Conservation (phyloP, 2,113 vertebrate genomes). For the Passer domesticus region DNA sequence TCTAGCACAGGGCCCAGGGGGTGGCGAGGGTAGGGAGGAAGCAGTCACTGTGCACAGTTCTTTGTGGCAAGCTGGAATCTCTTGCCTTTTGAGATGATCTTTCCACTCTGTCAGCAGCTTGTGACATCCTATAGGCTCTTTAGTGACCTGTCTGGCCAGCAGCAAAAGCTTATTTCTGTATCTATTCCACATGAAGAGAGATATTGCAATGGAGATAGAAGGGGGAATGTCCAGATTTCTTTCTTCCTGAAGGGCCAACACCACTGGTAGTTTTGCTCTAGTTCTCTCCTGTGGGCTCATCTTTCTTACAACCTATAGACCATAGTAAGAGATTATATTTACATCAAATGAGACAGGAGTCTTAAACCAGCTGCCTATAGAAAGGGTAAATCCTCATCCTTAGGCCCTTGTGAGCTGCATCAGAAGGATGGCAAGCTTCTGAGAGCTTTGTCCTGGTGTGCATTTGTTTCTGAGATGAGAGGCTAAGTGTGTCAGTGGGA, state of each 20-base stretch:
- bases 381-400: background rate
- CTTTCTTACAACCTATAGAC: background rate
- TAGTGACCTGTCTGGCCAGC: background rate
- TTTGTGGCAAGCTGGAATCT: background rate
- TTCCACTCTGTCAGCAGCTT: background rate
- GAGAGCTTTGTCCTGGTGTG: background rate
- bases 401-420: background rate
- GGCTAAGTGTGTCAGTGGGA: background rate
- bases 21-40: background rate
- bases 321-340: background rate
- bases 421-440: background rate
- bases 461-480: background rate
- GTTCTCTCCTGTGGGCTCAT: background rate
- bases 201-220: background rate
- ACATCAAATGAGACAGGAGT: background rate
- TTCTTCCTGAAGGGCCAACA: background rate
- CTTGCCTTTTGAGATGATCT: background rate
- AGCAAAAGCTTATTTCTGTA: background rate
- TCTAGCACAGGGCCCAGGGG: background rate
- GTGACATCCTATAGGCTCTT: background rate
- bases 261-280: background rate
- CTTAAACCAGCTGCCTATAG: background rate
- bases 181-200: background rate
- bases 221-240: background rate
- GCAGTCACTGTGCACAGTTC: fast-evolving